Evolutionary conservation across 2,113 vertebrate genomes (phyloP).

Genomic region (Ammodytes marinus): DNA sequence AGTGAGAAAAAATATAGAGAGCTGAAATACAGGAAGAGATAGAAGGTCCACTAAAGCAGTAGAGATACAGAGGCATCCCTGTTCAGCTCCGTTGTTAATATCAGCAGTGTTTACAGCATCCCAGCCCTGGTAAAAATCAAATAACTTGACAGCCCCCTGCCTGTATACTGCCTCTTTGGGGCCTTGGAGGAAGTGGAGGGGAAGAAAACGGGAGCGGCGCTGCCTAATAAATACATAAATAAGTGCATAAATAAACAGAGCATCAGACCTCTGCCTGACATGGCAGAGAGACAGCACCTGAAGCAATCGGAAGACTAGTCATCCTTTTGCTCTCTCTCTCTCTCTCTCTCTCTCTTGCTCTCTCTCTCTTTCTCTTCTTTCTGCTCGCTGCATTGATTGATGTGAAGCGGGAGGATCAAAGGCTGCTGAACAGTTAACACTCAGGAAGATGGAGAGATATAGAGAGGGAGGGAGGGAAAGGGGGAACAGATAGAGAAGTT

Average conservation of each 20-base stretch:
- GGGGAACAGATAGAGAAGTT: conserved; percentile 50
- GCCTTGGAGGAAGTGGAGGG: conserved; percentile 26
- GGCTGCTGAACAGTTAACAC: conserved; percentile 68
- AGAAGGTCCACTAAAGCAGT: conserved; percentile 33
- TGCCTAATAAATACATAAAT: conserved; percentile 82
- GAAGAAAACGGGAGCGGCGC: conserved; percentile 26
- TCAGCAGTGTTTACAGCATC: conserved; percentile 59
- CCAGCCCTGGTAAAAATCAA: conserved; percentile 70
- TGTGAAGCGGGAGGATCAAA: conserved; percentile 80
- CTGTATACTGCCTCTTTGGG: conserved; percentile 35
- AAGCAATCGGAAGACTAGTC: conserved; percentile 68
- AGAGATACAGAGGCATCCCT: conserved; percentile 39
- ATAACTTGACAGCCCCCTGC: conserved; percentile 69
- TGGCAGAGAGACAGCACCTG: conserved; percentile 77
- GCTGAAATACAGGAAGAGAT: conserved; percentile 37
- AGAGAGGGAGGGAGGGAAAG: conserved; percentile 44
- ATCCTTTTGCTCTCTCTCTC: conserved; percentile 49
- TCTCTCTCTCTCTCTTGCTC: conserved; percentile 66
- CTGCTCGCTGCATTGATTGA: conserved; percentile 80
- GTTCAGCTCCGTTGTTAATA: conserved; percentile 63
- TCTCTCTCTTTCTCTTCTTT: conserved; percentile 58
- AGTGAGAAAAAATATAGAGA: conserved; percentile 32
- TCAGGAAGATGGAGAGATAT: conserved; percentile 74
- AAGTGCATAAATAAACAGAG: conserved; percentile 80
- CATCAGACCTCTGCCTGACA: conserved; percentile 71